phyloP scores from a whole-genome alignment of 2,888 invertebrate genomes.

The Aporophyla nigra region DNA sequence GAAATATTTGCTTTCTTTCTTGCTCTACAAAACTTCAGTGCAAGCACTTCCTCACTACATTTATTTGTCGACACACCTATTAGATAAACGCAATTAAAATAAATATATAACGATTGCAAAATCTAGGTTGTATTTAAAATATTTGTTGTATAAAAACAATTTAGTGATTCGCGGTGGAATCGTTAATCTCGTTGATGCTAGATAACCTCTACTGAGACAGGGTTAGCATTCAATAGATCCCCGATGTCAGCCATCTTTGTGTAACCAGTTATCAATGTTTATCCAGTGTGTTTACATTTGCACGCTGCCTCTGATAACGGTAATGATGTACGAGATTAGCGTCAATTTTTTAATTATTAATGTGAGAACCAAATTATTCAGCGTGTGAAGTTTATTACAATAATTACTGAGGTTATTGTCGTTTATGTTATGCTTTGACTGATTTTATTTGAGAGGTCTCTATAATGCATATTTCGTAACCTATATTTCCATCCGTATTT shows the following conservation, averaged over 20 bases:
- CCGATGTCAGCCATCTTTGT: conserved; percentile 80
- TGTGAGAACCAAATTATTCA: conserved; percentile 54
- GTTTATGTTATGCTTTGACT: background rate
- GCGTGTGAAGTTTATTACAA: conserved; percentile 30
- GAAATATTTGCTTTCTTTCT: conserved; percentile 15
- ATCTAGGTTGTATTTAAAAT: conserved; percentile 44
- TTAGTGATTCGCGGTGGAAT: conserved; percentile 42
- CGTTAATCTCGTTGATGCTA: conserved; percentile 61
- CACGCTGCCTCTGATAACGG: conserved; percentile 72
- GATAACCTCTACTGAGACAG: conserved; percentile 64
- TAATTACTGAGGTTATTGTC: conserved; percentile 10
- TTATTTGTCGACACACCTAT: conserved; percentile 41
- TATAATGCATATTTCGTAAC: background rate
- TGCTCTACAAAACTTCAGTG: conserved; percentile 20
- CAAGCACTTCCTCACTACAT: conserved; percentile 32
- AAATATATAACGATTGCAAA: conserved; percentile 30
- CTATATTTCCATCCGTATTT: background rate
- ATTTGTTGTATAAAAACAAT: conserved; percentile 45
- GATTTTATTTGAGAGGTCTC: background rate
- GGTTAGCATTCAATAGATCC: conserved; percentile 64
- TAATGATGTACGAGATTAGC: conserved; percentile 71
- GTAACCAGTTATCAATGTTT: conserved; percentile 81
- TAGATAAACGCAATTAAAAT: conserved; percentile 41
- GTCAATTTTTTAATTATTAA: conserved; percentile 64
- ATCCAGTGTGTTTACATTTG: conserved; percentile 82